A percentile compares a stretch with the other conserved stretches of the same genome.
Evolutionary conservation across 2,113 vertebrate species (phyloP).

Genomic region (Tor tambroides): DNA sequence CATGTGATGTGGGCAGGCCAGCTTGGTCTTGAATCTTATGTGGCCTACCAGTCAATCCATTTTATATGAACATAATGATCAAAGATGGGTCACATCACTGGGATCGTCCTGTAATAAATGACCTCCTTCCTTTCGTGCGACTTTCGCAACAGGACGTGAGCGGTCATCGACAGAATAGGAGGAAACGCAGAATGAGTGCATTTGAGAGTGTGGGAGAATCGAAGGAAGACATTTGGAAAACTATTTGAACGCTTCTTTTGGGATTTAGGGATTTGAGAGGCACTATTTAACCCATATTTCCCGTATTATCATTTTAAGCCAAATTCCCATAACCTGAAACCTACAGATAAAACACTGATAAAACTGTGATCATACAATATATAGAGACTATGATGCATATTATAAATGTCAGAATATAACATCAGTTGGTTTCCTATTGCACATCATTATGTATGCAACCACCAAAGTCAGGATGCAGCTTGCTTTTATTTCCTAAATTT

Average conservation of each 20-base stretch:
- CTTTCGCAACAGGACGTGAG: conserved; percentile 38
- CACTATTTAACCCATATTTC: not conserved
- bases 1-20: not conserved
- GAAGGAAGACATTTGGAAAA: conserved; percentile 44
- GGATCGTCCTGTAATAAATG: conserved; percentile 13
- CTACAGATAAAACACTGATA: not conserved
- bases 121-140: not conserved
- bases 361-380: not conserved
- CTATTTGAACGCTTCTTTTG: conserved; percentile 34
- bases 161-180: conserved; percentile 45
- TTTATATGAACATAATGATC: not conserved
- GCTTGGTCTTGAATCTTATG: not conserved
- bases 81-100: conserved; percentile 9
- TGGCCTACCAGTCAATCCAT: not conserved
- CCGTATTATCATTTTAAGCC: not conserved
- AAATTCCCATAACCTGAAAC: not conserved
- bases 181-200: conserved; percentile 35
- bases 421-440: not conserved
- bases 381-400: not conserved
- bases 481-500: not conserved
- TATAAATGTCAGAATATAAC: too few species aligned
- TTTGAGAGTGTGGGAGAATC: conserved; percentile 19
- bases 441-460: not conserved
- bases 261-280: not conserved
- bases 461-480: not conserved